Evolutionary conservation across 1,140 invertebrate species (phyloP).

Genomic region (Rhyacophila brunnea): DNA sequence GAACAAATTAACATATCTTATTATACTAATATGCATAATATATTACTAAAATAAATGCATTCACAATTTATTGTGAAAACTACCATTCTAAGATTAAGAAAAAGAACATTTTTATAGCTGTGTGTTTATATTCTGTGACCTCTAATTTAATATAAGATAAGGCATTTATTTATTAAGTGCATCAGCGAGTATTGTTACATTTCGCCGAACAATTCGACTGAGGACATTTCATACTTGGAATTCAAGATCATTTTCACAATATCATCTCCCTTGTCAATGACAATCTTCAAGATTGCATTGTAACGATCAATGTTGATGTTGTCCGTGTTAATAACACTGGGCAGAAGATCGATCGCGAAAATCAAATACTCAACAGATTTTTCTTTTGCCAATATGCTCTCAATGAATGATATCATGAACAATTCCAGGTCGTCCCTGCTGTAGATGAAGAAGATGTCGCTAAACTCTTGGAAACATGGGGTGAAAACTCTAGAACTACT

Average conservation of each 20-base stretch:
- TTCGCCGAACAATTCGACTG: constrained; percentile 1
- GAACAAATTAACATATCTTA: too few relatives aligned
- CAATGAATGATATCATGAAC: neutral
- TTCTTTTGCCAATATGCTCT: neutral
- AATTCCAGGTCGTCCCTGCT: neutral
- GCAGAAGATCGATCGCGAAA: constrained; percentile 9
- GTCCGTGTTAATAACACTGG: neutral
- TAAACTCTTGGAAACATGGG: neutral
- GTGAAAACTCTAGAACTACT: neutral
- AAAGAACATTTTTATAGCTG: too few relatives aligned
- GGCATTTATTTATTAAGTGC: too few relatives aligned
- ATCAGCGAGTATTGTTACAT: too few relatives aligned
- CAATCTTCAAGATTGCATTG: neutral
- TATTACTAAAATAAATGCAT: too few relatives aligned
- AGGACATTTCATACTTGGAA: neutral
- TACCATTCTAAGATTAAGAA: too few relatives aligned
- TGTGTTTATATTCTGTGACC: too few relatives aligned
- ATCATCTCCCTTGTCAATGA: neutral
- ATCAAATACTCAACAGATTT: constrained; percentile 1
- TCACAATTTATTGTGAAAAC: too few relatives aligned
- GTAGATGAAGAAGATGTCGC: neutral
- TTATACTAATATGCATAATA: too few relatives aligned
- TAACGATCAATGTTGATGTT: neutral
- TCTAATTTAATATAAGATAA: too few relatives aligned
- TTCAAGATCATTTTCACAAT: constrained; percentile 4